Percentiles rank a stretch among this genome's conserved stretches.
Evolutionary conservation across 2,888 invertebrate species (phyloP).

Genomic region (Acanthopleura granulata): DNA sequence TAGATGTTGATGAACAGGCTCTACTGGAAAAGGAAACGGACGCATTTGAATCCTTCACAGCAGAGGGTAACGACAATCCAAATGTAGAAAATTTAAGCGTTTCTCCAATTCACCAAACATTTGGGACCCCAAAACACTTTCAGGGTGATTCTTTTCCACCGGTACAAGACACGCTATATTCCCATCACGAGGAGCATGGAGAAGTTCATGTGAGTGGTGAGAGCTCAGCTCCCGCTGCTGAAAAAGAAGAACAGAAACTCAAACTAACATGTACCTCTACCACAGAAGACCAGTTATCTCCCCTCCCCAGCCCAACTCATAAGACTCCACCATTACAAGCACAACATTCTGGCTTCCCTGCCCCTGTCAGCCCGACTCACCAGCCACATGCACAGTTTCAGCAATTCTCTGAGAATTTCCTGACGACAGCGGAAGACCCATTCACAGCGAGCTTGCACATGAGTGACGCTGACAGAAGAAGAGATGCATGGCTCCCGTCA

Average conservation of each 20-base stretch:
- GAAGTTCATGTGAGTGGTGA: background rate
- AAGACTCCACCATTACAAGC: slow-evolving; percentile 11
- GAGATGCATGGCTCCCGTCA: slow-evolving; percentile 81
- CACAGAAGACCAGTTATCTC: slow-evolving; percentile 37
- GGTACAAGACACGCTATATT: background rate
- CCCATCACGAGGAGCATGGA: background rate
- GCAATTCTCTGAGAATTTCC: slow-evolving; percentile 29
- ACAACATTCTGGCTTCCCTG: slow-evolving; percentile 22
- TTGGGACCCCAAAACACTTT: background rate
- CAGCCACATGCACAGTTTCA: slow-evolving; percentile 30
- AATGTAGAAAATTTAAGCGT: slow-evolving; percentile 13
- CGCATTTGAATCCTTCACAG: slow-evolving; percentile 57
- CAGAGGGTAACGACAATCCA: slow-evolving; percentile 31
- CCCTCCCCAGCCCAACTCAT: slow-evolving; percentile 49
- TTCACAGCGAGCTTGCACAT: slow-evolving; percentile 62
- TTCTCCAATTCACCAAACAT: background rate
- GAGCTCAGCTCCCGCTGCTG: background rate
- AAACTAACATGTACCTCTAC: background rate
- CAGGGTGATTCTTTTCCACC: background rate
- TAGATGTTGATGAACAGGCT: background rate
- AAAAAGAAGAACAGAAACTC: slow-evolving; percentile 1
- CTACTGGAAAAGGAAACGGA: slow-evolving; percentile 8
- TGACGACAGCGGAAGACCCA: slow-evolving; percentile 42
- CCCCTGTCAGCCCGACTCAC: slow-evolving; percentile 39
- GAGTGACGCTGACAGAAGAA: slow-evolving; percentile 59